Evolutionary conservation across 1,140 invertebrate genomes (phyloP).

Genomic region (Diachasmimorpha longicaudata): DNA sequence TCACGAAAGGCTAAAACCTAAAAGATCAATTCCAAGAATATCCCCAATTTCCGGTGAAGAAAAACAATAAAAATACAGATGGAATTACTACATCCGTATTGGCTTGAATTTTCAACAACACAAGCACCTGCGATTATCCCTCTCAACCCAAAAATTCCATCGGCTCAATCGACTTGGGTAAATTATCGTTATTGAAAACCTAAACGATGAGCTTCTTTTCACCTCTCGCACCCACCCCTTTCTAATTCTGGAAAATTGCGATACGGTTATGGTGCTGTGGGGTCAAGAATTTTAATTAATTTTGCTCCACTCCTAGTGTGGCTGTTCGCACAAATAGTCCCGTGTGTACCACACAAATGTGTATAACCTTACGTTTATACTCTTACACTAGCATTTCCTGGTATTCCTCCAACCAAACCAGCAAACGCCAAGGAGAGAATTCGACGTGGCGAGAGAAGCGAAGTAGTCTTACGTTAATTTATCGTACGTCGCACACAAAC

Average conservation of each 20-base stretch:
- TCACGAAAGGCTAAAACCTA: neutral
- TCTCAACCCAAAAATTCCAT: neutral
- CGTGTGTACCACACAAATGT: neutral
- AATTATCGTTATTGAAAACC: conserved; percentile 19
- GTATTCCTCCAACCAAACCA: neutral
- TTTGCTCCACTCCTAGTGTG: conserved; percentile 7
- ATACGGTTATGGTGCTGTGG: neutral
- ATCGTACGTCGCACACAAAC: conserved; percentile 20
- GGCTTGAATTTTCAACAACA: neutral
- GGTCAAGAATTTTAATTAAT: conserved; percentile 30
- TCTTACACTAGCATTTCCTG: neutral
- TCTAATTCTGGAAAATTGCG: conserved; percentile 16
- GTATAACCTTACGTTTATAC: neutral
- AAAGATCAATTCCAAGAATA: conserved; percentile 7
- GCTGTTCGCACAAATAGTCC: neutral
- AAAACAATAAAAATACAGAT: neutral
- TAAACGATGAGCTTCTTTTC: neutral
- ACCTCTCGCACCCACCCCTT: neutral
- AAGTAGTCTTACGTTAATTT: conserved; percentile 27
- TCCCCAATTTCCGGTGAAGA: neutral
- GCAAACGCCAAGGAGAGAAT: neutral
- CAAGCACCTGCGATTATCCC: neutral
- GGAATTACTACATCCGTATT: neutral
- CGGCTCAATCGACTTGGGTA: conserved; percentile 3
- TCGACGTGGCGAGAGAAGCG: conserved; percentile 23